A percentile compares a stretch with the other conserved stretches of the same genome.
Evolutionary conservation across 2,797 vertebrate species (phyloP).

Genomic region (Enoplosus armatus): DNA sequence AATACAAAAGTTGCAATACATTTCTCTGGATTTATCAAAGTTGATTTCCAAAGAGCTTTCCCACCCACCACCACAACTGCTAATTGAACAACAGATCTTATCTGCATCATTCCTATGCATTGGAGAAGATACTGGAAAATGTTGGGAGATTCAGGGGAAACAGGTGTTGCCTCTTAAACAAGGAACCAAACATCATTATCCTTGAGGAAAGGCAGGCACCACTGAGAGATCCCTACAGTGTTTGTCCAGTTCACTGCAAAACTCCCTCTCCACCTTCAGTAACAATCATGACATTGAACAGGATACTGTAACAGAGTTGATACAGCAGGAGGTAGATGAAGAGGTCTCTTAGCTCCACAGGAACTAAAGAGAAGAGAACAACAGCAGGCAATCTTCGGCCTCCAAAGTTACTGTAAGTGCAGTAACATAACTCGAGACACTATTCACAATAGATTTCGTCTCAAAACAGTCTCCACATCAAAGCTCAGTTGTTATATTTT

Average conservation of each 20-base stretch:
- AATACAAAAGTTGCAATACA: not conserved
- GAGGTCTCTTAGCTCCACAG: constrained; percentile 49
- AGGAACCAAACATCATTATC: constrained; percentile 18
- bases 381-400: no score
- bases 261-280: constrained; percentile 59
- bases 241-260: constrained; percentile 48
- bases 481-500: not conserved
- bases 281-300: constrained; percentile 54
- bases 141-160: not conserved
- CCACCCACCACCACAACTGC: not conserved
- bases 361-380: constrained; percentile 42
- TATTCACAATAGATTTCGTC: not conserved
- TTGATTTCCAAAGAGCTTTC: not conserved
- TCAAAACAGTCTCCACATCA: not conserved
- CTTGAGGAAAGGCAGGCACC: constrained; percentile 33
- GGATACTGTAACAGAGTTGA: constrained; percentile 57
- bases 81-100: not conserved
- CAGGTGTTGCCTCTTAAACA: constrained; percentile 7
- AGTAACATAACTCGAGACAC: not conserved
- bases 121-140: not conserved
- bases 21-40: not conserved
- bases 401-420: constrained; percentile 20
- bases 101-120: not conserved
- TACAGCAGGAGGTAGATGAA: constrained; percentile 68
- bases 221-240: constrained; percentile 18